Conservation (phyloP, 30 jellyfish, hydroid and myxozoan species). For the Aurelia aurita region DNA sequence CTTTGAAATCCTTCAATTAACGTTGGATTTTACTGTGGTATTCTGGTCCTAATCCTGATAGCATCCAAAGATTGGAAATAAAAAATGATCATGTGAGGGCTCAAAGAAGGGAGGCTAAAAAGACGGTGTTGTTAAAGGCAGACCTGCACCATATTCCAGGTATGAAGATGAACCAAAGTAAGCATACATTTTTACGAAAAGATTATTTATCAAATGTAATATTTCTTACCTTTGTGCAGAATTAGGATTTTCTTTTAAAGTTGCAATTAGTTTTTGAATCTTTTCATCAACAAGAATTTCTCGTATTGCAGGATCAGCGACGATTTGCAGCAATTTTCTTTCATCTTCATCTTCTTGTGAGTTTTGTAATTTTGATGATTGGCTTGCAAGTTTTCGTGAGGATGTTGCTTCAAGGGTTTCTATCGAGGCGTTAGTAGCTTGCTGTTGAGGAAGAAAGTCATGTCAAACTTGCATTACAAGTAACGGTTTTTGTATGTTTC, state of each 20-base stretch:
- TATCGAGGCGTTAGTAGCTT: neutral
- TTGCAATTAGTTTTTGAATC: constrained; percentile 54
- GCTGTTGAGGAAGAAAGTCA: neutral
- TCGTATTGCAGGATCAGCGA: constrained; percentile 67
- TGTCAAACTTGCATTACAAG: no score
- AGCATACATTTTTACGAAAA: no score
- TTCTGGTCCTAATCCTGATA: constrained; percentile 45
- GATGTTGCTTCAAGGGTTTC: constrained; percentile 27
- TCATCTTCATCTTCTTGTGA: constrained; percentile 18
- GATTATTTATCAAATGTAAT: neutral
- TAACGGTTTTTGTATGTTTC: no score
- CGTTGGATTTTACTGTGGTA: constrained; percentile 52
- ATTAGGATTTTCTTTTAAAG: constrained; percentile 54
- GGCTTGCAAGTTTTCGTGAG: constrained; percentile 6
- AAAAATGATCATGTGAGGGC: no score
- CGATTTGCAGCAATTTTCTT: constrained; percentile 34
- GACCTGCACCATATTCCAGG: no score
- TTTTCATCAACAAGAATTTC: constrained; percentile 49
- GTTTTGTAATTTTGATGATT: neutral
- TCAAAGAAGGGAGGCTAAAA: no score
- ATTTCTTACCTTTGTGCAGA: constrained; percentile 54
- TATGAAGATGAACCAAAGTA: no score
- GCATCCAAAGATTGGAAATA: neutral
- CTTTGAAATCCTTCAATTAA: no score
- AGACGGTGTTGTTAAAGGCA: no score